Evolutionary conservation across 2,888 invertebrate genomes (phyloP), one percentile per base, ranked within the genome.

Genomic region (Andrena minutula): DNA sequence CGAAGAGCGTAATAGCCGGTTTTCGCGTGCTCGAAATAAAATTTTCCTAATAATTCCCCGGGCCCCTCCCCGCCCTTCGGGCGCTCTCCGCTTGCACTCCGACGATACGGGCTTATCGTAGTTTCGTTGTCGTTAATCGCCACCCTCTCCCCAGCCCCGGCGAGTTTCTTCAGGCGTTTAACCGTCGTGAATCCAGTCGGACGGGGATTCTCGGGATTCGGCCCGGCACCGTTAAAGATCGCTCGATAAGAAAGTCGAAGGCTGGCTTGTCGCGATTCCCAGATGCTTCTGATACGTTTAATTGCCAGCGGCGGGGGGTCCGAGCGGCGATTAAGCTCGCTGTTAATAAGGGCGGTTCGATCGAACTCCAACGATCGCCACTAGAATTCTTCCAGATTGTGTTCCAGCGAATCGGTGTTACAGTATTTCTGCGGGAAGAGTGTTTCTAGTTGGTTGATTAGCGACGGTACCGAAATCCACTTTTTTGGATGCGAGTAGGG

Each of bases 41-140:
- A 86, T 86, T 85, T 86, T 66, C 71, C 83, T 79, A 85, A 85
- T 80, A 83, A 69, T 68, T 61, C 69, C 66, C 23, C 28, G 5
- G 5, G 5, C 41, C 2, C 20, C 3, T 2, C n/a, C 28, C 0
- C 1, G 10, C 4, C 53, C 10, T 56, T 23, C 53, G n/a, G n/a
- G n/a, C 23, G 10, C 10, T 4, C 26, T 56, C 53, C 3, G 20
- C 53, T 23, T 7, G 20, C 53, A 20, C 26, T 26, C 66, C 23
- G 4, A 30, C 26, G 16, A 51, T n/a, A 47, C 66, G 47, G 16
- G 26, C 30, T 64, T 32, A 65, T 32, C 41, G 26, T 5, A 28
- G 28, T 56, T n/a, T 26, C 47, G 49, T 60, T 20, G 10, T 12
- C 20, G 64, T 72, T 60, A 60, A 73, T 73, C 77, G 76, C 20